Conservation (phyloP, 2,888 invertebrate genomes). For the Enchytraeus crypticus region DNA sequence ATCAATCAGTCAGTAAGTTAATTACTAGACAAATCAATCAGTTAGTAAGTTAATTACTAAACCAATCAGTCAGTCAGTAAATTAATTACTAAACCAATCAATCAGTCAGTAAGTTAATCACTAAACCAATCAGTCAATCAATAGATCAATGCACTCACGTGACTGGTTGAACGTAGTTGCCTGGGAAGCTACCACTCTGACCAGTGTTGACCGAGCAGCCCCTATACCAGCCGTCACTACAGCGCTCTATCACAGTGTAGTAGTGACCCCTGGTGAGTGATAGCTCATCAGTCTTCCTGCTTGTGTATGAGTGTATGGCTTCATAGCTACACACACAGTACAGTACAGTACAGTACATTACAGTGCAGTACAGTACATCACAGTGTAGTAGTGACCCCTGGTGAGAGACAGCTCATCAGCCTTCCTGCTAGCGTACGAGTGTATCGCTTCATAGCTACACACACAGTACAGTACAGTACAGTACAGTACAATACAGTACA, state of each 20-base stretch:
- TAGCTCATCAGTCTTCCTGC: slow-evolving; percentile 91
- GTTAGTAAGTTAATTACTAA: too few species aligned
- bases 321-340: slow-evolving; percentile 81
- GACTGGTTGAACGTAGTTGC: slow-evolving; percentile 71
- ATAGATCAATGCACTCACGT: slow-evolving; percentile 28
- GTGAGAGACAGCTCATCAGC: slow-evolving; percentile 87
- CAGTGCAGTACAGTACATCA: too few species aligned
- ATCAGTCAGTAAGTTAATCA: neutral
- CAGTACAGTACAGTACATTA: too few species aligned
- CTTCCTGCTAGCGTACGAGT: slow-evolving; percentile 92
- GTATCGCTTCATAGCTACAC: slow-evolving; percentile 82
- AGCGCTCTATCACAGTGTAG: slow-evolving; percentile 89
- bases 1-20: too few species aligned
- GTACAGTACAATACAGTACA: too few species aligned
- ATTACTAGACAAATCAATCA: too few species aligned
- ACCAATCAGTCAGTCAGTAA: too few species aligned
- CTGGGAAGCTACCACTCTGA: slow-evolving; percentile 91
- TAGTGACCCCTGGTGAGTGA: slow-evolving; percentile 81
- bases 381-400: slow-evolving; percentile 82
- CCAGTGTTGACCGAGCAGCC: slow-evolving; percentile 69
- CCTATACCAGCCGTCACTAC: slow-evolving; percentile 98
- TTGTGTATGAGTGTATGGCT: slow-evolving; percentile 89
- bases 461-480: too few species aligned
- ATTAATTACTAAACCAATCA: too few species aligned
- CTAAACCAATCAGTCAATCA: neutral